Conservation (phyloP, 2,113 vertebrate species). For the Geococcyx californianus region DNA sequence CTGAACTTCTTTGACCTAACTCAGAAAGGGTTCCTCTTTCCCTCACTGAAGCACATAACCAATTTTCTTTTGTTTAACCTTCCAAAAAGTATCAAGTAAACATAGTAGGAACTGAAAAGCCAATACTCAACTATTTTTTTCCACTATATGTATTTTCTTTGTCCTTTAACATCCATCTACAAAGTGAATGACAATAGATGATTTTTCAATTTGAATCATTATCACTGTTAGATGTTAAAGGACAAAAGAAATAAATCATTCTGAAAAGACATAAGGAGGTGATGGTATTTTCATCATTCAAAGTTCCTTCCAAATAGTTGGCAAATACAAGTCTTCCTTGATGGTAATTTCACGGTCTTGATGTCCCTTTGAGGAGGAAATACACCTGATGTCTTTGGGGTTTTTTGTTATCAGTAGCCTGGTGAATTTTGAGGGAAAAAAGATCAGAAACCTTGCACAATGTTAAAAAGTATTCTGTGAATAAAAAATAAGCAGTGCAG, state of each 20-base stretch:
- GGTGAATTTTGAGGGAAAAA: background rate
- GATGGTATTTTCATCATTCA: conserved; percentile 21
- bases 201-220: conserved; percentile 59
- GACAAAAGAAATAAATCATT: conserved; percentile 60
- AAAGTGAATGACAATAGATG: conserved; percentile 46
- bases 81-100: background rate
- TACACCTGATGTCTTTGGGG: background rate
- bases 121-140: background rate
- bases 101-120: background rate
- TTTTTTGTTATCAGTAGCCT: background rate
- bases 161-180: conserved; percentile 22
- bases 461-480: background rate
- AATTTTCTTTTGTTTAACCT: background rate
- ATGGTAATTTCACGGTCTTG: conserved; percentile 16
- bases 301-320: conserved; percentile 4
- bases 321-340: conserved; percentile 8
- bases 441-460: background rate
- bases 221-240: conserved; percentile 32
- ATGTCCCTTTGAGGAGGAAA: background rate
- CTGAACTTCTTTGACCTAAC: background rate
- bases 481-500: background rate
- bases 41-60: background rate
- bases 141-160: background rate
- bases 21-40: background rate
- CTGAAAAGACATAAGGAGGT: conserved; percentile 11